Base-by-base conservation (phyloP, 37 sponge, comb jelly and placozoan genomes). In the Geodia barretti region DNA sequence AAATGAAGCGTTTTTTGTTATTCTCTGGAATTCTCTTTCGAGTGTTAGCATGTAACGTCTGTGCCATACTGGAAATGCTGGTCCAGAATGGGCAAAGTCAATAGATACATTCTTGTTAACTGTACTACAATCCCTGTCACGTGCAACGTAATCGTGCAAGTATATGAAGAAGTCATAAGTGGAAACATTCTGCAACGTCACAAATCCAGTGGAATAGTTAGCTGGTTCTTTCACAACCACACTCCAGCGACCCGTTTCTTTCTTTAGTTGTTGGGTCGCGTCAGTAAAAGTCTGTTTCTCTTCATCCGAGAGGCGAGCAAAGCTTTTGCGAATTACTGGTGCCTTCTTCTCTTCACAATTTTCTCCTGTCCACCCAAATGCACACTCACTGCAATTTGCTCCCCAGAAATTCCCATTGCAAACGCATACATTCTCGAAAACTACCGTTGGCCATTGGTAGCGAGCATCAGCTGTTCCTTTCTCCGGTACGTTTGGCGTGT, bases 71-170 rank as follows among this genome's bases (percentile, higher is more conserved):
- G 72, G 83, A 33, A 83, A 83, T 8, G 32, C 41, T 1, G 83
- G 83, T 3, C 83, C 83, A 33, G 73, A 68, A 63, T 83, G 83
- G 28, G 67, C 83, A 62, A 74, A 83, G 68, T 83, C 83, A 62
- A 47, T 47, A 47, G 54, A 47, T 17, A 47, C 14, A 47, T 14
- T 14, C 54, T 14, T 47, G 54, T 47, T 47, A 7, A 47, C 54
- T 47, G 54, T 47, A 47, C 14, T 47, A 47, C 54, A 47, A 47
- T 7, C 11, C 14, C 14, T 14, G 14, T 47, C 54, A 14, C 54
- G 54, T 17, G 54, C 54, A 47, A 47, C 71, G 23, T 39, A 34
- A 38, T 23, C 1, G 72, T 80, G 81, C 70, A 80, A 28, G 26
- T 54, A 70, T 28, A 80, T 4, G 7, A 80, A 39, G 35, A 70